phyloP scores from a whole-genome alignment of 2,888 invertebrate genomes.

The Gymnosoma rotundatum region DNA sequence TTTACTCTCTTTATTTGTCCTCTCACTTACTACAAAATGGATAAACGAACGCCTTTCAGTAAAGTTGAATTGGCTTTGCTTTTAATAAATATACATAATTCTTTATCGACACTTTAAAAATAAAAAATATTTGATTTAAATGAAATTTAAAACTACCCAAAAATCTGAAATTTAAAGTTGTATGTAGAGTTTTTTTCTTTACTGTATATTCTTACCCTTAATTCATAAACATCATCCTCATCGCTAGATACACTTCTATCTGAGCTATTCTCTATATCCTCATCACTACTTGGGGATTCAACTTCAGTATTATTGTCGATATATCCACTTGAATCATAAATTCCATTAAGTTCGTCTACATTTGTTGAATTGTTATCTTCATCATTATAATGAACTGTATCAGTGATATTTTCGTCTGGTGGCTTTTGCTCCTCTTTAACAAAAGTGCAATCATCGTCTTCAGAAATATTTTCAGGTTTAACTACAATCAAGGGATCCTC shows the following conservation, averaged over 20 bases:
- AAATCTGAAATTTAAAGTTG: too few species aligned
- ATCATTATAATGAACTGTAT: background rate
- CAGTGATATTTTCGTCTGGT: background rate
- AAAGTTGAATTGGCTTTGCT: too few species aligned
- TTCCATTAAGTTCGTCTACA: slow-evolving; percentile 6
- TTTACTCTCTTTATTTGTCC: too few species aligned
- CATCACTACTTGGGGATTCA: slow-evolving; percentile 28
- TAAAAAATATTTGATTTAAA: too few species aligned
- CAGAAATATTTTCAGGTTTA: slow-evolving; percentile 43
- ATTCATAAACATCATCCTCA: slow-evolving; percentile 31
- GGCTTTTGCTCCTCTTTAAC: slow-evolving; percentile 15
- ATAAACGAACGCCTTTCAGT: too few species aligned
- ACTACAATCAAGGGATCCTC: slow-evolving; percentile 48
- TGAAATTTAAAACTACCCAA: too few species aligned
- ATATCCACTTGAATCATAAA: slow-evolving; percentile 10
- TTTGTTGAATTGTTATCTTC: background rate
- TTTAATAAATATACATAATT: too few species aligned
- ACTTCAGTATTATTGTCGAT: slow-evolving; percentile 4
- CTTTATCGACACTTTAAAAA: too few species aligned
- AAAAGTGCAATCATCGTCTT: slow-evolving; percentile 11
- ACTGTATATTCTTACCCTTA: slow-evolving; percentile 1
- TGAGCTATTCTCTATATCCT: slow-evolving; percentile 26
- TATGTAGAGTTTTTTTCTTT: too few species aligned
- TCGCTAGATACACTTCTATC: slow-evolving; percentile 17
- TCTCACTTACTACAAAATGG: too few species aligned